These are phyloP conservation scores for Spinibarbus caldwelli DNA, from an alignment of 2,797 vertebrate species.

Conservation along the genomic window DNA sequence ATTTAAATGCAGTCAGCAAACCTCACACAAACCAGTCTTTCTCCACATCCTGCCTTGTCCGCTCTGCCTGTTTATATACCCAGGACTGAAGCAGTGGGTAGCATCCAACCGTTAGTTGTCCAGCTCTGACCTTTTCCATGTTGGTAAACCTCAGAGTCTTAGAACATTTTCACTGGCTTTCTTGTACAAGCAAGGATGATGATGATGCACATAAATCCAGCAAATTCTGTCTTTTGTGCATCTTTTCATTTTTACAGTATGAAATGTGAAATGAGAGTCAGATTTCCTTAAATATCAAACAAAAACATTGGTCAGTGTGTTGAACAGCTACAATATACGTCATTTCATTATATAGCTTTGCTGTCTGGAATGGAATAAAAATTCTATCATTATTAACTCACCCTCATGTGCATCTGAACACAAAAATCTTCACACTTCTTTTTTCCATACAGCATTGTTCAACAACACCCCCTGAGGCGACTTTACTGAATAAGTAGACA, in stretches of 20 bases:
- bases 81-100: constrained; percentile 40
- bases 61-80: constrained; percentile 47
- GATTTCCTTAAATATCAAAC: not conserved
- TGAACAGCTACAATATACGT: not conserved
- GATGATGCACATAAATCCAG: constrained; percentile 48
- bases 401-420: not conserved
- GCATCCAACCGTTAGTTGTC: constrained; percentile 42
- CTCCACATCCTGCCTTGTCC: no score
- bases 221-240: constrained; percentile 41
- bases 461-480: not conserved
- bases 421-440: not conserved
- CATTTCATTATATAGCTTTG: not conserved
- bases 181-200: constrained; percentile 43
- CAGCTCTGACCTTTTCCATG: constrained; percentile 49
- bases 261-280: not conserved
- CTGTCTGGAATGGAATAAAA: not conserved
- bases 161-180: constrained; percentile 48
- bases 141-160: constrained; percentile 49
- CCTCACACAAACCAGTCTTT: constrained; percentile 39
- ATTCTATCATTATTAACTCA: not conserved
- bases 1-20: constrained; percentile 46
- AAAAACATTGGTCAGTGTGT: not conserved
- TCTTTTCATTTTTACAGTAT: not conserved
- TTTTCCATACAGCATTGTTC: not conserved
- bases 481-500: not conserved